A percentile compares a stretch with the other conserved stretches of the same genome.
Evolutionary conservation across 2,113 vertebrate genomes (phyloP).

Genomic region (Mugil cephalus): DNA sequence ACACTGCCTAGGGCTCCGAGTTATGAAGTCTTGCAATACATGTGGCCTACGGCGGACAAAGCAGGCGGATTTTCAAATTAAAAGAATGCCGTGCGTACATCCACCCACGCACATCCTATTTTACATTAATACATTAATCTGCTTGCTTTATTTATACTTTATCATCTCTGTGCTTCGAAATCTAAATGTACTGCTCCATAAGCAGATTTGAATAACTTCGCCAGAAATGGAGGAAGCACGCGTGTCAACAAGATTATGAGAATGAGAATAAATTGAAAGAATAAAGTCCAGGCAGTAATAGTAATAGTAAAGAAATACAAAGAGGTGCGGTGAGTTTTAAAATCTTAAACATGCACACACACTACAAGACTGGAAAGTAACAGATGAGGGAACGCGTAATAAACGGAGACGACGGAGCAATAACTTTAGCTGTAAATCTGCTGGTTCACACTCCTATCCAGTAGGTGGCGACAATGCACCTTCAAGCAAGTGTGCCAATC

Average conservation of each 20-base stretch:
- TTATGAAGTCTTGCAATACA: slow-evolving; percentile 13
- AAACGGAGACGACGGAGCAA: no score
- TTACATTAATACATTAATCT: neutral
- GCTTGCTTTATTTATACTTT: neutral
- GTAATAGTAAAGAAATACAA: no score
- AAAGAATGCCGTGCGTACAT: neutral
- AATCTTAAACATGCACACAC: no score
- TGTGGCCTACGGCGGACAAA: slow-evolving; percentile 5
- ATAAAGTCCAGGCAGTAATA: no score
- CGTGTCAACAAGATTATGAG: neutral
- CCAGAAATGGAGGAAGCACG: neutral
- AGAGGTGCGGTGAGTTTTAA: no score
- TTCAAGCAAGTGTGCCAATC: no score
- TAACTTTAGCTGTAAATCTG: no score
- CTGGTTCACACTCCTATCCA: no score
- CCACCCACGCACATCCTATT: slow-evolving; percentile 35
- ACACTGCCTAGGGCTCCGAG: slow-evolving; percentile 10
- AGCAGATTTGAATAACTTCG: slow-evolving; percentile 9
- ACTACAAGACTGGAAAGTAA: no score
- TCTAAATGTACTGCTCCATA: no score
- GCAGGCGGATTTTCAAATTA: neutral
- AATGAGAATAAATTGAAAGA: neutral
- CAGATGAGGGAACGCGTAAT: no score
- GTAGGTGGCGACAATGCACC: no score
- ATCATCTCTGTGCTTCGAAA: neutral